Conservation (phyloP, 2,888 invertebrate genomes). For the Mythimna vitellina region DNA sequence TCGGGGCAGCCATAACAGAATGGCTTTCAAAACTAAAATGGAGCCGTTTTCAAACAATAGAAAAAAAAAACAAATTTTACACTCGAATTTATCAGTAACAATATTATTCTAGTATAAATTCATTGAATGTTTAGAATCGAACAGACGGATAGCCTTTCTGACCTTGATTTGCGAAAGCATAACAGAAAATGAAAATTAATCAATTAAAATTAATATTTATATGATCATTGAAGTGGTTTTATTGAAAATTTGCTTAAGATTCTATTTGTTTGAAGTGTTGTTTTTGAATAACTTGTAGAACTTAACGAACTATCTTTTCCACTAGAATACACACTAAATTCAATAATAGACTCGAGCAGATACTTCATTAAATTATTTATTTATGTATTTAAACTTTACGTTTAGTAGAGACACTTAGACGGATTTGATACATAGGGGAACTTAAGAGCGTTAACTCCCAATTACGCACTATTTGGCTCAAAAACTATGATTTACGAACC, state of each 20-base stretch:
- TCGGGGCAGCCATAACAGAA: conserved; percentile 4
- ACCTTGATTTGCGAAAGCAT: conserved; percentile 11
- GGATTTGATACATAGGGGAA: no score
- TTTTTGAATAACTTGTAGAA: neutral
- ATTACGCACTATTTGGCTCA: no score
- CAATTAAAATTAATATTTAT: neutral
- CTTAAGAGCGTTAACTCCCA: no score
- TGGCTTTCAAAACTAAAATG: neutral
- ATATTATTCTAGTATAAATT: conserved; percentile 19
- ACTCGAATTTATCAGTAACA: conserved; percentile 3
- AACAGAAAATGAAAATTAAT: conserved; percentile 14
- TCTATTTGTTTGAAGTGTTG: neutral
- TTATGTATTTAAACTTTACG: no score
- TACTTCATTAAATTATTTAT: no score
- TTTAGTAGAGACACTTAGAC: no score
- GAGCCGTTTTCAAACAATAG: neutral
- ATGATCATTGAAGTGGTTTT: neutral
- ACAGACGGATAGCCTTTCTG: conserved; percentile 7
- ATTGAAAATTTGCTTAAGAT: neutral
- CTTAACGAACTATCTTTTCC: neutral
- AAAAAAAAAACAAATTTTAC: neutral
- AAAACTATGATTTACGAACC: no score
- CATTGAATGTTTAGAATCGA: conserved; percentile 7
- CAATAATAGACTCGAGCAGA: neutral
- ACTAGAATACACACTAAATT: neutral